Evolutionary conservation across 2,113 vertebrate genomes (phyloP), one percentile per base, ranked within the genome.

Genomic region (Casuarius casuarius): DNA sequence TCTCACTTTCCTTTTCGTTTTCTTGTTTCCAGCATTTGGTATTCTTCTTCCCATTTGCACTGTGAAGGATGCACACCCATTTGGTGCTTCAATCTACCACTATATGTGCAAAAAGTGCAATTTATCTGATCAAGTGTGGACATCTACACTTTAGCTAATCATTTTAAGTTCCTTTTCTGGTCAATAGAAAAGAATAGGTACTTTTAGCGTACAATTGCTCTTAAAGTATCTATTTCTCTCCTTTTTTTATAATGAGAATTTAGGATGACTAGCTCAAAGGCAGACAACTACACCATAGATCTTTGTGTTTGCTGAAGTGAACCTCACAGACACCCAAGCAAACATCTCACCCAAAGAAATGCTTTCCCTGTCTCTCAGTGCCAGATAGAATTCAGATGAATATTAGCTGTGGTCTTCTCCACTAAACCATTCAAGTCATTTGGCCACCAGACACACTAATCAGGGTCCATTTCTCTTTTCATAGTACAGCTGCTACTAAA

Each of bases 391-490:
- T 65, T 76, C 10, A 75, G 70, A 91, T 87, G 5, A 46, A 20
- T 75, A 23, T 67, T 71, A 35, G 10, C 23, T 10, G 12, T 35
- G 11, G 26, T 5, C 5, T 72, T 42, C 29, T 78, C 71, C 72
- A 40, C 23, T 46, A 46, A 80, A 59, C 5, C 49, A 33, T 68
- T 63, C 23, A 48, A 35, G 18, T 54, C 48, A 40, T 15, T 61
- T 0, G 0, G 15, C 25, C 75, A 61, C 13, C 33, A 76, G 19
- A 51, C 7, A 51, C 0, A 1, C 8, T 61, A 46, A 15, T 49
- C 2, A 1, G 7, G 9, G 2, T 4, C 7, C 20, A 28, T 29
- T 48, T 76, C 5, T 48, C 85, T 65, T 86, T 38, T 83, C 28
- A 86, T 40, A n/a, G 10, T 68, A 68, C 3, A 13, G 7, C 7